Percentiles rank a stretch among this genome's conserved stretches.
These are phyloP conservation scores for Apocheima hispidaria DNA, from an alignment of 2,888 invertebrate genomes.

Conservation along the genomic window DNA sequence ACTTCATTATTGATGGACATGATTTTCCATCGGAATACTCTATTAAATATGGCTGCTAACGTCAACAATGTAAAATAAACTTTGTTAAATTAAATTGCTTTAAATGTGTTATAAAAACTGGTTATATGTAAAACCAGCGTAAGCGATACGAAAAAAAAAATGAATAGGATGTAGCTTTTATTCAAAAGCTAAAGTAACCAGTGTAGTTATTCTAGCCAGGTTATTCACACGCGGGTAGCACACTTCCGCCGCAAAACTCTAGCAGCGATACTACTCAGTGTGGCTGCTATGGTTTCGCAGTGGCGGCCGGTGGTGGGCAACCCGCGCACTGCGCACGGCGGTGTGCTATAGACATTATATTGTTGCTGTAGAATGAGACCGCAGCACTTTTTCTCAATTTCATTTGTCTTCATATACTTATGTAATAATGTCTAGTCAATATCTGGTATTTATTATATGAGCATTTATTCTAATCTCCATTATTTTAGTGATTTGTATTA, in stretches of 20 bases:
- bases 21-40: background rate
- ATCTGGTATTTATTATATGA: slow-evolving; percentile 29
- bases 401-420: background rate
- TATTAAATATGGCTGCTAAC: background rate
- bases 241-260: no score
- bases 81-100: background rate
- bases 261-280: no score
- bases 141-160: no score
- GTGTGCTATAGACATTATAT: background rate
- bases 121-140: background rate
- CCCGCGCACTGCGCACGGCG: no score
- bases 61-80: background rate
- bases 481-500: background rate
- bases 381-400: background rate
- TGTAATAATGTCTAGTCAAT: slow-evolving; percentile 42
- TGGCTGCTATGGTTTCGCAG: no score
- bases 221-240: no score
- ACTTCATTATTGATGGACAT: no score
- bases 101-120: background rate
- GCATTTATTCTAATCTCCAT: slow-evolving; percentile 22
- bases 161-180: no score
- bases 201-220: no score
- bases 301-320: no score
- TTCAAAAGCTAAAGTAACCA: no score
- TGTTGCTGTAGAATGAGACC: background rate